Conservation (phyloP, 1,140 invertebrate genomes). For the Cyrtorhinus lividipennis region DNA sequence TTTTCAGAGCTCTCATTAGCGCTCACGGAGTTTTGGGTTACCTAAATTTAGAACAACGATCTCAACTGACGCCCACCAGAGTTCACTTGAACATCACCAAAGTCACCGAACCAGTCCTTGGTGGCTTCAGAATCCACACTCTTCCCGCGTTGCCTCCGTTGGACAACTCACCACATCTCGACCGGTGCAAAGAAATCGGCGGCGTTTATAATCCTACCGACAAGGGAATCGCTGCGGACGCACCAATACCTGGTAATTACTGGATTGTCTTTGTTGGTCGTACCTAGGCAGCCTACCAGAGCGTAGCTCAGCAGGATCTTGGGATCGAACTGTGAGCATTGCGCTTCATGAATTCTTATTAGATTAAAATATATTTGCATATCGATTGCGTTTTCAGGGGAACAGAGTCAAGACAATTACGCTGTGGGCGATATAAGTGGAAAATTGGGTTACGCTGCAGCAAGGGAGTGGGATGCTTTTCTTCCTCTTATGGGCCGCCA, state of each 20-base stretch:
- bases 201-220: slow-evolving; percentile 51
- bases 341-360: no score
- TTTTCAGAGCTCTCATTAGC: slow-evolving; percentile 54
- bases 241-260: slow-evolving; percentile 21
- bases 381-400: no score
- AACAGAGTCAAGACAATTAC: slow-evolving; percentile 76
- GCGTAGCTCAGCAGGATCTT: no score
- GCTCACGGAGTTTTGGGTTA: slow-evolving; percentile 66
- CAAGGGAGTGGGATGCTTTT: slow-evolving; percentile 55
- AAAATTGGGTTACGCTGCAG: slow-evolving; percentile 41
- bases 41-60: slow-evolving; percentile 63
- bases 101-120: slow-evolving; percentile 31
- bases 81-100: slow-evolving; percentile 29
- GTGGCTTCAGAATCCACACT: slow-evolving; percentile 50
- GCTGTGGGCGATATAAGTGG: slow-evolving; percentile 77
- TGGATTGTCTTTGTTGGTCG: not conserved
- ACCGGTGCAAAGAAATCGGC: slow-evolving; percentile 39
- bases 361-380: no score
- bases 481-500: slow-evolving; percentile 66
- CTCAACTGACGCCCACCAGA: slow-evolving; percentile 70
- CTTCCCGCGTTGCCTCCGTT: slow-evolving; percentile 35
- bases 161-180: slow-evolving; percentile 13
- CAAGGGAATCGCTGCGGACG: slow-evolving; percentile 22
- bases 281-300: no score
- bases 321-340: no score